Evolutionary conservation across 2,888 invertebrate species (phyloP), one percentile per base, ranked within the genome.

Genomic region (Oxycera nigricornis): DNA sequence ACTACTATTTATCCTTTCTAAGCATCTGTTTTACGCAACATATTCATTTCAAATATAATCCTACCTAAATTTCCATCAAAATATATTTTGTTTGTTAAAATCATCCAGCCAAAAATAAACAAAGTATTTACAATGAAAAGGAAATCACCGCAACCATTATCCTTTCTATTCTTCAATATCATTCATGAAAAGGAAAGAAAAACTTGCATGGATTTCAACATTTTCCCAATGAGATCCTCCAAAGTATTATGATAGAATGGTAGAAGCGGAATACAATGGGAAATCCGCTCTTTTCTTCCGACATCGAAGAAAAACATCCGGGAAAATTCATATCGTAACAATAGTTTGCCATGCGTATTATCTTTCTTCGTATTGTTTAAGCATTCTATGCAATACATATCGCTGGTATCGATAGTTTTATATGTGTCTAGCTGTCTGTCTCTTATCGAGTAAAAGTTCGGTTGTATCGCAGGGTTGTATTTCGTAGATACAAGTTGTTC

Each of bases 291-390:
- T 24, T 24, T 55, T 55, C 55, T 55, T 55, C 55, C 55, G 24
- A 22, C 55, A 55, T 55, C 22, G 55, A 55, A 55, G 55, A 55
- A 55, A 22, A 55, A 55, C 55, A 55, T 55, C 55, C 55, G 55
- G 55, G 14, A 55, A 24, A 55, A 55, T 55, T 55, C 55, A 55
- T 55, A 22, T 55, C 55, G 20, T 14, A 55, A 22, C 55, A 55
- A 55, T 55, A 55, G 22, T 55, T 17, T 24, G 55, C 55, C 55
- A 22, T 55, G 55, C 55, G 55, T 55, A 55, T 55, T 55, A 55
- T 55, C 55, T 55, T 55, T 17, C 55, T 55, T 55, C 55, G 20
- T 55, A 55, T 55, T 55, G 55, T 55, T 55, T 24, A 55, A 24
- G 46, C 46, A n/a, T 55, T 22, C 22, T 20, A 55, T 55, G 17